Base-by-base conservation (phyloP, 2,888 invertebrate genomes). In the Aethes cnicana region DNA sequence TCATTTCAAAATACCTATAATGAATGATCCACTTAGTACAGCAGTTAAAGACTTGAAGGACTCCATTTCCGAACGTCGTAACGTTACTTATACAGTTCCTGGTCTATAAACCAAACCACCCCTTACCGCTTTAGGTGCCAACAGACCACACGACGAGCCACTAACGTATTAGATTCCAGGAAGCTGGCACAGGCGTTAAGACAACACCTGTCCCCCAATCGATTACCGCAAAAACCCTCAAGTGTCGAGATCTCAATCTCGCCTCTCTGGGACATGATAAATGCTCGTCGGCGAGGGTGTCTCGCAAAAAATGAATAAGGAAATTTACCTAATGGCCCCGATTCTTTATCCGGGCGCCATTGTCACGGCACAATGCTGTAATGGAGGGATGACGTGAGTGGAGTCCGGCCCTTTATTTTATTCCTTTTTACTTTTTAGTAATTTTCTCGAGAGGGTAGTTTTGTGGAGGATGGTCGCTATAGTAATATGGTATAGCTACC, bases 241-340 rank as follows among this genome's bases (percentile, higher is more conserved):
- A 66, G 66, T 68, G 52, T 39, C 54, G 79, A 85, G 86, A 87
- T 84, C 85, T 85, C 74, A 46, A 52, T 52, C 50, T 44, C 30
- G 30, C 37, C 52, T 39, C 42, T 43, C 44, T 30, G 9, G 25
- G 52, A 20, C 83, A 74, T 85, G 89, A 88, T 81, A 83, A 83
- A 89, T 88, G 81, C 72, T 78, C 60, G 72, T 33, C 50, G 44
- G 41, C 74, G 79, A 81, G 86, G 84, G 88, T 81, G 86, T 85
- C 84, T 77, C 84, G 81, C 80, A 83, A 88, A 88, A 88, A 89
- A 87, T 86, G 87, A 83, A 87, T 86, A 84, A 87, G 88, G 84
- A 89, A 89, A 89, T 89, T 89, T 89, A 86, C 88, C 88, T 89
- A 89, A 89, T 89, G 87, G 87, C 76, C 66, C 70, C 88, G 79